A percentile compares a stretch with the other conserved stretches of the same genome.
Evolutionary conservation across 2,888 invertebrate genomes (phyloP).

Genomic region (Zootermopsis nevadensis): DNA sequence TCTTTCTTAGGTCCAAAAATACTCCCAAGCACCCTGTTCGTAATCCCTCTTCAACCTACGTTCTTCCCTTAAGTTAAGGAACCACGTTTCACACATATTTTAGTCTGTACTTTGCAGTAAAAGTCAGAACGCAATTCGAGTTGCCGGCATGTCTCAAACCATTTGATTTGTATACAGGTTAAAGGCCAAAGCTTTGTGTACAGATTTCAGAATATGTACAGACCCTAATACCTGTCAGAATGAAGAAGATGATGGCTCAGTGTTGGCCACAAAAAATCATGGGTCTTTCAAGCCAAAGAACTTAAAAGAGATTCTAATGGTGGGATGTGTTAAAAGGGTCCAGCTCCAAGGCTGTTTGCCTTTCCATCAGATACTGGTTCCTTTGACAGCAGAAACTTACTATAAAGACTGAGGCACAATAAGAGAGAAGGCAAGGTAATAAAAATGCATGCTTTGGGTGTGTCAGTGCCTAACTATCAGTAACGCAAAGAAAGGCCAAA

Average conservation of each 20-base stretch:
- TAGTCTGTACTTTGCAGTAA: too few species aligned
- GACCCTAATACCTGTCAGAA: conserved; percentile 5
- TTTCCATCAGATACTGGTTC: conserved; percentile 11
- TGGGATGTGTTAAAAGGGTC: conserved; percentile 12
- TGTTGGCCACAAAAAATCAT: background rate
- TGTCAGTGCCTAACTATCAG: background rate
- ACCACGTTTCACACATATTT: too few species aligned
- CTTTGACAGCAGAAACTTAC: conserved; percentile 11
- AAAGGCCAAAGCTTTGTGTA: background rate
- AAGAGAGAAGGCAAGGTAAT: background rate
- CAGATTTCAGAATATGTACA: background rate
- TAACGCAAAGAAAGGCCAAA: background rate
- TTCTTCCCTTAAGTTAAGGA: too few species aligned
- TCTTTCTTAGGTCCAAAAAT: too few species aligned
- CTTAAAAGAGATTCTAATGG: conserved; percentile 5
- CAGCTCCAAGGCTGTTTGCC: conserved; percentile 15
- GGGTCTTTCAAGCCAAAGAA: conserved; percentile 9
- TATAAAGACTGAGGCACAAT: background rate
- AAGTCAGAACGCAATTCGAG: too few species aligned
- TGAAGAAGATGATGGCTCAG: conserved; percentile 12
- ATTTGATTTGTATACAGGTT: conserved; percentile 3
- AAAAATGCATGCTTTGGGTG: background rate
- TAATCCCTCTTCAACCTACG: too few species aligned
- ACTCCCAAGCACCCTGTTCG: too few species aligned
- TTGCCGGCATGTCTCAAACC: background rate